A percentile compares a stretch with the other conserved stretches of the same genome.
Evolutionary conservation across 2,888 invertebrate genomes (phyloP).

Genomic region (Drosophila affinis): DNA sequence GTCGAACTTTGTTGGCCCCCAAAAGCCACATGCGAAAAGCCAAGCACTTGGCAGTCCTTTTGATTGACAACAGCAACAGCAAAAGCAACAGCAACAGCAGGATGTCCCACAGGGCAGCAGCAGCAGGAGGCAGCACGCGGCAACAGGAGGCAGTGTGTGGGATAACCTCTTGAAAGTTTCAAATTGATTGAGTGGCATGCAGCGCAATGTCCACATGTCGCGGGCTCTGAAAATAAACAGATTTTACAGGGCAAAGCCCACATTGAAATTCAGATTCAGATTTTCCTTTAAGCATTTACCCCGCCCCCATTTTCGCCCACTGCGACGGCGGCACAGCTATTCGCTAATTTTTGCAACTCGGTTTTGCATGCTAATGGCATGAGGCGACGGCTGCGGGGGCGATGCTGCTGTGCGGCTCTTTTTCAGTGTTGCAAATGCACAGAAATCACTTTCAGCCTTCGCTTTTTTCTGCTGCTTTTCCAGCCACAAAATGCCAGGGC

Average conservation of each 20-base stretch:
- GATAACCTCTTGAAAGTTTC: slow-evolving; percentile 35
- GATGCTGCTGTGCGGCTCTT: slow-evolving; percentile 13
- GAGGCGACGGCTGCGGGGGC: background rate
- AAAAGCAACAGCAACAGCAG: slow-evolving; percentile 3
- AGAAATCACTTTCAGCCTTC: background rate
- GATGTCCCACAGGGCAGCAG: slow-evolving; percentile 5
- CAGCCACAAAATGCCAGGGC: slow-evolving; percentile 6
- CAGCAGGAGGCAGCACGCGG: background rate
- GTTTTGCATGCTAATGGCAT: slow-evolving; percentile 33
- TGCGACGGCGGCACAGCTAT: background rate
- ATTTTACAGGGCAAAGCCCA: slow-evolving; percentile 28
- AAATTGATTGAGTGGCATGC: slow-evolving; percentile 44
- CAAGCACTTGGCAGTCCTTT: slow-evolving; percentile 4
- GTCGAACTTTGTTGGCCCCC: slow-evolving; percentile 30
- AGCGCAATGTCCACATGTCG: slow-evolving; percentile 16
- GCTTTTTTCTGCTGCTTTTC: background rate
- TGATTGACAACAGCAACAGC: background rate
- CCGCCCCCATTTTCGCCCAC: background rate
- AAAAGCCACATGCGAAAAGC: slow-evolving; percentile 30
- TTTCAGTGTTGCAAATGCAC: slow-evolving; percentile 7
- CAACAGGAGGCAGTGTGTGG: background rate
- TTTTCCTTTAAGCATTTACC: background rate
- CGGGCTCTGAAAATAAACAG: slow-evolving; percentile 43
- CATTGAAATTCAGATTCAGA: slow-evolving; percentile 4
- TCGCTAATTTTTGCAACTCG: slow-evolving; percentile 26